Conservation (phyloP, 1,140 invertebrate genomes). For the Pseudobourletiella spinata region DNA sequence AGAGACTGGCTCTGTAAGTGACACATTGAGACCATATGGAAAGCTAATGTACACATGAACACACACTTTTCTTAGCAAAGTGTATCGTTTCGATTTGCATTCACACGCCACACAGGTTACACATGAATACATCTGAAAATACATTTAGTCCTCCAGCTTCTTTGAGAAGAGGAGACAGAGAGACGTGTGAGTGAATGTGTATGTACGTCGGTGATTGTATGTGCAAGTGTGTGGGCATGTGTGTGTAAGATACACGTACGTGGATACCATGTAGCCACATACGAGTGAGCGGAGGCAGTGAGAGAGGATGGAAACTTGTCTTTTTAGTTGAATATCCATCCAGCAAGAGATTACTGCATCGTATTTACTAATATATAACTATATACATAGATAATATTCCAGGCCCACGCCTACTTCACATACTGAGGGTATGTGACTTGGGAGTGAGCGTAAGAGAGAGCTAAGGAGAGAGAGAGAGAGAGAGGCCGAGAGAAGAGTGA, state of each 20-base stretch:
- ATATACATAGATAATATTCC: not conserved
- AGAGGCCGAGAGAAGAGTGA: conserved; percentile 4
- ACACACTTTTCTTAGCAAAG: conserved; percentile 7
- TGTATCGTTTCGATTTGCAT: conserved; percentile 11
- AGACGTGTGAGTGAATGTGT: too few relatives aligned
- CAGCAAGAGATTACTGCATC: not conserved
- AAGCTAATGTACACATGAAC: conserved; percentile 7
- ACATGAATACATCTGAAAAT: conserved; percentile 10
- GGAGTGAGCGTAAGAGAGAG: too few relatives aligned
- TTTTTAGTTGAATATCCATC: conserved; percentile 4
- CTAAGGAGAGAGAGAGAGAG: conserved; percentile 12
- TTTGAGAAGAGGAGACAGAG: not conserved
- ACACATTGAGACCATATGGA: conserved; percentile 8
- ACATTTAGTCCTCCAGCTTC: not conserved
- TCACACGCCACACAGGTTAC: conserved; percentile 7
- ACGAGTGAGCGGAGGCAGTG: too few relatives aligned
- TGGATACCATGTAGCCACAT: too few relatives aligned
- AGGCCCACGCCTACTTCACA: too few relatives aligned
- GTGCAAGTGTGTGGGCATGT: too few relatives aligned
- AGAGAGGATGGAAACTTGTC: conserved; percentile 5
- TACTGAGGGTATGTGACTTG: too few relatives aligned
- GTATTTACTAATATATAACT: not conserved
- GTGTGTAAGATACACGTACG: not conserved
- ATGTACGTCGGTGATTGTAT: too few relatives aligned
- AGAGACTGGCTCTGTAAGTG: conserved; percentile 9